phyloP scores from a whole-genome alignment of 2,113 vertebrate genomes.

The Mesembrinibis cayennensis region DNA sequence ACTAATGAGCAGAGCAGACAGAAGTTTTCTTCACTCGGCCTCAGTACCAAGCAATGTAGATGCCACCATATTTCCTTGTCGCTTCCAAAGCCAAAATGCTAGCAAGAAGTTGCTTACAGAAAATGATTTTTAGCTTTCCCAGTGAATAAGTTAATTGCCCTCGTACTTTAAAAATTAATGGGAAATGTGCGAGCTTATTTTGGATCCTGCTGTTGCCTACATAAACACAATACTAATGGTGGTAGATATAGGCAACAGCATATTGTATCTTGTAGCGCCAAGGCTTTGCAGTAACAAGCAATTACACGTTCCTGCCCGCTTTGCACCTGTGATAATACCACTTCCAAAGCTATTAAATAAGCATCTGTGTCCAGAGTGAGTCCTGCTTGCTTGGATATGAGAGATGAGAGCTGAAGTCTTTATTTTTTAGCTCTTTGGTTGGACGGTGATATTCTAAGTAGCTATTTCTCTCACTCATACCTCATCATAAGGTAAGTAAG shows the following conservation, averaged over 20 bases:
- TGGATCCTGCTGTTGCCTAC: not conserved
- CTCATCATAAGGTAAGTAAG: not conserved
- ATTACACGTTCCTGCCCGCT: not conserved
- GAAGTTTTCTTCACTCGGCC: not conserved
- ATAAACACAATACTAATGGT: fast-evolving
- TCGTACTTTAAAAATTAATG: not conserved
- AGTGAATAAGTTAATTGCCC: not conserved
- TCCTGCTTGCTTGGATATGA: not conserved
- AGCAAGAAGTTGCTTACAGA: not conserved
- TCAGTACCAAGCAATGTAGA: not conserved
- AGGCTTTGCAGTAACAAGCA: slow-evolving; percentile 6
- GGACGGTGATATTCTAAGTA: not conserved
- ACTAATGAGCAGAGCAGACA: not conserved
- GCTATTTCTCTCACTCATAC: not conserved
- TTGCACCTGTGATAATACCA: not conserved
- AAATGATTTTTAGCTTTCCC: not conserved
- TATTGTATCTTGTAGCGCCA: not conserved
- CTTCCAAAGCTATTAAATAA: slow-evolving; percentile 46
- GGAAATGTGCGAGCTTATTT: not conserved
- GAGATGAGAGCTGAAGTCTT: not conserved
- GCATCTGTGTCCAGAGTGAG: slow-evolving; percentile 5
- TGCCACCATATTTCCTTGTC: not conserved
- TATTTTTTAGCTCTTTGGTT: not conserved
- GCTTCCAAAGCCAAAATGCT: not conserved
- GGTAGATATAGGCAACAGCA: not conserved